phyloP scores from a whole-genome alignment of 2,113 vertebrate genomes.

The Turdus rufiventris region DNA sequence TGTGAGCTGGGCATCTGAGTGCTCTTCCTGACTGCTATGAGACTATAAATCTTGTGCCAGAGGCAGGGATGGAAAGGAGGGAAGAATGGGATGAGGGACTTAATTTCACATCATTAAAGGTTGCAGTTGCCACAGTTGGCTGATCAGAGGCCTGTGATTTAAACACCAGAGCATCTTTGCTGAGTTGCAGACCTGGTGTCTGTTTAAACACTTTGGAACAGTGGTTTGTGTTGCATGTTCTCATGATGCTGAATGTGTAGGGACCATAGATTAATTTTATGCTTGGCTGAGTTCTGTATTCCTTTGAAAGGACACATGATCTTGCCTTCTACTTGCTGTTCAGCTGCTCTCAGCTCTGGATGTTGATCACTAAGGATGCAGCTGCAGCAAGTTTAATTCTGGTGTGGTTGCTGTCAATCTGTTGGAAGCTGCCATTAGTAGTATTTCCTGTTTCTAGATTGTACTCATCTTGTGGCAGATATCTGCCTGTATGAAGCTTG shows the following conservation, averaged over 20 bases:
- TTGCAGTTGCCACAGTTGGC: not conserved
- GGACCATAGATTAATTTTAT: not conserved
- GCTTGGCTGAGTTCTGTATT: not conserved
- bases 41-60: not conserved
- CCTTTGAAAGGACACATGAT: not conserved
- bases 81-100: not conserved
- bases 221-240: not conserved
- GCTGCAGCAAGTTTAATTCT: not conserved
- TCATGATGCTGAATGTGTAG: not conserved
- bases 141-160: not conserved
- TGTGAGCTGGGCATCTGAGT: not conserved
- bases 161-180: not conserved
- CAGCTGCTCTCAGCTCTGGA: not conserved
- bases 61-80: not conserved
- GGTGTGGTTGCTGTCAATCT: not conserved
- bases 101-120: not conserved
- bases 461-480: not conserved
- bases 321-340: not conserved
- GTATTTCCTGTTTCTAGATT: not conserved
- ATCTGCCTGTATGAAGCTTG: not conserved
- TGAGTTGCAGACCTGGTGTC: not conserved
- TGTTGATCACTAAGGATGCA: not conserved
- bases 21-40: fast-evolving
- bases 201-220: not conserved
- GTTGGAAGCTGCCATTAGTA: not conserved